These are phyloP conservation scores for Dipodomys spectabilis DNA, from an alignment of 2,113 vertebrate genomes.

Conservation along the genomic window DNA sequence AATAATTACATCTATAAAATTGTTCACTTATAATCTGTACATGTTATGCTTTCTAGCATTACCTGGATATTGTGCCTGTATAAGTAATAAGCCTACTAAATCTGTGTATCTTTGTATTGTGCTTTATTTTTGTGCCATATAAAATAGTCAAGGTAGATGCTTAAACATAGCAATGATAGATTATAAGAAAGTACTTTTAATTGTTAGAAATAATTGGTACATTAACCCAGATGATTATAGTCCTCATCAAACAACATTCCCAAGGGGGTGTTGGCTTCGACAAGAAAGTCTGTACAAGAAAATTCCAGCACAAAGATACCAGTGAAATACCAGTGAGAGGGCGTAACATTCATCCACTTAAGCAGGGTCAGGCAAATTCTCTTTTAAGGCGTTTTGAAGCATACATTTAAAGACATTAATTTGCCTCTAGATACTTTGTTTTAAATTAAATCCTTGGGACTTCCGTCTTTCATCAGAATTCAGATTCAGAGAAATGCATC, in stretches of 20 bases:
- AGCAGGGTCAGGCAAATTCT: not conserved
- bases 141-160: not conserved
- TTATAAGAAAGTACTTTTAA: not conserved
- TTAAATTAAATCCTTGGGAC: not conserved
- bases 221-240: not conserved
- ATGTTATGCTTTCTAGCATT: not conserved
- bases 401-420: not conserved
- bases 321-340: not conserved
- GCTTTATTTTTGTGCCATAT: not conserved
- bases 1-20: not conserved
- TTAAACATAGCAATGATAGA: not conserved
- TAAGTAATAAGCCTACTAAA: not conserved
- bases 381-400: not conserved
- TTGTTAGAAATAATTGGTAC: not conserved
- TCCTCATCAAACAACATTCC: not conserved
- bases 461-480: not conserved
- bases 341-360: not conserved
- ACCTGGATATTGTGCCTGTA: not conserved
- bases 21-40: not conserved
- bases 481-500: not conserved
- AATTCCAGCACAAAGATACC: not conserved
- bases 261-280: not conserved
- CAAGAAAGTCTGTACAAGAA: rapidly evolving
- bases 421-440: not conserved
- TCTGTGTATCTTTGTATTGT: not conserved